These are phyloP conservation scores for Drosophila kohkoa DNA, from an alignment of 1,140 invertebrate species.

Conservation along the genomic window DNA sequence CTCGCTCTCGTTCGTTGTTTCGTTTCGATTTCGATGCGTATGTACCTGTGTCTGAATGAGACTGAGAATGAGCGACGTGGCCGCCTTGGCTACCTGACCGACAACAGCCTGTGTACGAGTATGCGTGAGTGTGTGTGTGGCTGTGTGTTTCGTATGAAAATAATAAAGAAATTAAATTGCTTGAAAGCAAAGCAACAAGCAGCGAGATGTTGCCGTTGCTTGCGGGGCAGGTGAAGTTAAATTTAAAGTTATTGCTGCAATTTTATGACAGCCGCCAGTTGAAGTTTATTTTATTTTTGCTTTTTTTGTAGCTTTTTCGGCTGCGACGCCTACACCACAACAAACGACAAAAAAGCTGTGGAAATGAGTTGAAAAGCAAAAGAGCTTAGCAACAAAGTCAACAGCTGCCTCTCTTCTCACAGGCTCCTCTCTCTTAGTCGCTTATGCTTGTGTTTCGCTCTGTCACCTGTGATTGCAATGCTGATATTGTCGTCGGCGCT, in stretches of 20 bases:
- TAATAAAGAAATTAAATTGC: constrained; percentile 81
- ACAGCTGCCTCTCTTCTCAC: background rate
- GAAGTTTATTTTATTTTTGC: constrained; percentile 22
- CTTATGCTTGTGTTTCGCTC: constrained; percentile 8
- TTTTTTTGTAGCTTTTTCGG: background rate
- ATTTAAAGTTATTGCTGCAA: constrained; percentile 57
- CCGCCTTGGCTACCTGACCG: constrained; percentile 52
- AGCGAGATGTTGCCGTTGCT: constrained; percentile 24
- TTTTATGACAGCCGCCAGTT: constrained; percentile 48
- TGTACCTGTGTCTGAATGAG: constrained; percentile 49
- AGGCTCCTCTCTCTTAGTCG: constrained; percentile 10
- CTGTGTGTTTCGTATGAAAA: constrained; percentile 70
- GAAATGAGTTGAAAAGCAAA: constrained; percentile 7
- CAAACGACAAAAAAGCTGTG: constrained; percentile 6
- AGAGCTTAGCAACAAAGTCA: constrained; percentile 27
- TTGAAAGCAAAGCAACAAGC: constrained; percentile 46
- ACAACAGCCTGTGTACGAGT: constrained; percentile 13
- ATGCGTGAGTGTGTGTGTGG: constrained; percentile 34
- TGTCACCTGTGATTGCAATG: constrained; percentile 26
- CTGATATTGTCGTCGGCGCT: constrained; percentile 22
- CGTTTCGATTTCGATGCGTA: constrained; percentile 32
- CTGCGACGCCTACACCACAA: constrained; percentile 36
- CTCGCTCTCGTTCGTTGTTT: constrained; percentile 11
- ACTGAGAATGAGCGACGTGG: constrained; percentile 51
- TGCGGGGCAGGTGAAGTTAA: constrained; percentile 62